A percentile compares a stretch with the other conserved stretches of the same genome.
These are phyloP conservation scores for Saccopteryx leptura DNA, from an alignment of 2,113 vertebrate genomes.

Conservation along the genomic window DNA sequence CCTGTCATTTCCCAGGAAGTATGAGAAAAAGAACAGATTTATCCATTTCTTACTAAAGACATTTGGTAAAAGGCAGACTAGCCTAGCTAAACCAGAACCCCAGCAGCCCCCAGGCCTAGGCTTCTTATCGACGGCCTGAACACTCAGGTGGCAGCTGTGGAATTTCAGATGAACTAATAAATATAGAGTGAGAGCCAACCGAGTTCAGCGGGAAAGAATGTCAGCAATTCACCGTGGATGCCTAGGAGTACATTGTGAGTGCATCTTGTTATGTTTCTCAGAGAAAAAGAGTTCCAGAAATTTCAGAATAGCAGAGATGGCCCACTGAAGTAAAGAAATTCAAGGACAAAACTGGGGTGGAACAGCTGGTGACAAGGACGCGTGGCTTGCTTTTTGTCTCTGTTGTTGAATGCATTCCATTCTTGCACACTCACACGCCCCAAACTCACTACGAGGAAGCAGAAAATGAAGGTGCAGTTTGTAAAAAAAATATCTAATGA, in stretches of 20 bases:
- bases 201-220: conserved; percentile 82
- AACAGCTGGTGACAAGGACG: not conserved
- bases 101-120: conserved; percentile 62
- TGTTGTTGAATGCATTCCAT: not conserved
- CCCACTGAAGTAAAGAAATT: not conserved
- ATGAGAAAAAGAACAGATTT: conserved; percentile 79
- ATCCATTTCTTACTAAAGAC: conserved; percentile 43
- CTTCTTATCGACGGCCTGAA: conserved; percentile 74
- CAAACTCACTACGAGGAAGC: not conserved
- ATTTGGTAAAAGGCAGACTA: conserved; percentile 78
- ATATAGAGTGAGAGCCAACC: conserved; percentile 62
- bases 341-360: not conserved
- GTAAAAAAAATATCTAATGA: not conserved
- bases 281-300: conserved; percentile 39
- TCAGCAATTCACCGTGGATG: conserved; percentile 76
- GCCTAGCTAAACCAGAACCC: conserved; percentile 71
- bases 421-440: not conserved
- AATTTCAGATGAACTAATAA: conserved; percentile 83
- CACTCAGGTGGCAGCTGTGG: conserved; percentile 74
- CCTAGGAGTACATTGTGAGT: conserved; percentile 9
- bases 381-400: not conserved
- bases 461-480: not conserved
- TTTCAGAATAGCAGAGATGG: not conserved
- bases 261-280: conserved; percentile 60
- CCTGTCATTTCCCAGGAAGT: conserved; percentile 32